Evolutionary conservation across 2,888 invertebrate species (phyloP).

Genomic region (Adineta ricciae): DNA sequence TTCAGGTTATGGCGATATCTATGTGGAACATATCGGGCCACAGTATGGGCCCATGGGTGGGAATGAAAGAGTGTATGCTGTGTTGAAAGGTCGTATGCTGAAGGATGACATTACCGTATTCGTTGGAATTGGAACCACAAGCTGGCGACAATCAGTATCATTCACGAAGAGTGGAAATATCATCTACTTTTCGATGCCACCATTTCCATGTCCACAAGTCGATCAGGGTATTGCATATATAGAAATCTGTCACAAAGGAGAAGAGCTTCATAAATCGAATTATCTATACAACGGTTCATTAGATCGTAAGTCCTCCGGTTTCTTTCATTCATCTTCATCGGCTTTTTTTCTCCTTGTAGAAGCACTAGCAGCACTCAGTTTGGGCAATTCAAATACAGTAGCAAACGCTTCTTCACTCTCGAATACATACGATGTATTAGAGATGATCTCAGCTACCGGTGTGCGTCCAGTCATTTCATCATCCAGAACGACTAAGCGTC

Average conservation of each 20-base stretch:
- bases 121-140: background rate
- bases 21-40: background rate
- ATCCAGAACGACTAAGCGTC: background rate
- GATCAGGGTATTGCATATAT: background rate
- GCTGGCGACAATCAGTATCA: background rate
- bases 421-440: background rate
- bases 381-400: background rate
- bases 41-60: background rate
- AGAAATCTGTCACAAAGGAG: background rate
- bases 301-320: background rate
- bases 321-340: background rate
- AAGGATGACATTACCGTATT: background rate
- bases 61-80: background rate
- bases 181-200: background rate
- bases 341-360: background rate
- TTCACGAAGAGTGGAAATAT: background rate
- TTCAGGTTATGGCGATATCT: background rate
- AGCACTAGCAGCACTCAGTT: background rate
- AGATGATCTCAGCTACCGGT: background rate
- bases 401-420: background rate
- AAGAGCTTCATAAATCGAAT: background rate
- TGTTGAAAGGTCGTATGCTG: background rate
- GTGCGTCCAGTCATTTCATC: background rate
- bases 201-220: background rate
- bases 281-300: background rate